Evolutionary conservation across 2,113 vertebrate species (phyloP).

Genomic region (Neolamprologus falcicula): DNA sequence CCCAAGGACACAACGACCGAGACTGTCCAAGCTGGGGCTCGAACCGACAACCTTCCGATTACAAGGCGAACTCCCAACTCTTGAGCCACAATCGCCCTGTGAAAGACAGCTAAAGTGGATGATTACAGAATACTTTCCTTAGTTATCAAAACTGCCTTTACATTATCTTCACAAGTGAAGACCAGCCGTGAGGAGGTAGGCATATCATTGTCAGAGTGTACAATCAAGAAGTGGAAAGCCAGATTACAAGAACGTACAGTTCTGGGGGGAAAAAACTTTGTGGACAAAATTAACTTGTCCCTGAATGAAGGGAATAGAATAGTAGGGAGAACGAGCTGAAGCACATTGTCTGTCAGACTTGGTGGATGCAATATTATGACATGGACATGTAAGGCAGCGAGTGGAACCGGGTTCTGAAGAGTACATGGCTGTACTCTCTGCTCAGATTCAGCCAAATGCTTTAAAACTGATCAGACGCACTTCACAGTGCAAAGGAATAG

Average conservation of each 20-base stretch:
- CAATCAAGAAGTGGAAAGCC: not conserved
- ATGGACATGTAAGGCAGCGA: not conserved
- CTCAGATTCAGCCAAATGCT: not conserved
- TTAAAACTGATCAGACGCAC: not conserved
- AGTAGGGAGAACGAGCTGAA: not conserved
- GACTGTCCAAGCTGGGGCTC: too few species aligned
- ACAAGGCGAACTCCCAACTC: too few species aligned
- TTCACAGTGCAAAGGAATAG: not conserved
- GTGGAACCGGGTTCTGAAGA: not conserved
- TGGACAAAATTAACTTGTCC: not conserved
- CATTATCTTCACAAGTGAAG: not conserved
- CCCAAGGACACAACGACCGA: too few species aligned
- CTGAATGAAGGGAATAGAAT: not conserved
- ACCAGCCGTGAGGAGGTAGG: not conserved
- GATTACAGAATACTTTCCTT: not conserved
- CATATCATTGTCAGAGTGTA: not conserved
- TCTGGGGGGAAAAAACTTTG: rapidly evolving
- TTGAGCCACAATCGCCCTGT: too few species aligned
- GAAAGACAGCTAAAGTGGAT: not conserved
- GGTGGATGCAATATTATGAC: not conserved
- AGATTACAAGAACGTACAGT: not conserved
- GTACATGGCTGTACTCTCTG: not conserved
- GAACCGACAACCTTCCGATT: too few species aligned
- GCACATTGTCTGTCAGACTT: not conserved
- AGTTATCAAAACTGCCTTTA: not conserved